A percentile compares a stretch with the other conserved stretches of the same genome.
Evolutionary conservation across 2,797 vertebrate species (phyloP).

Genomic region (Percopsis omiscomaycus): DNA sequence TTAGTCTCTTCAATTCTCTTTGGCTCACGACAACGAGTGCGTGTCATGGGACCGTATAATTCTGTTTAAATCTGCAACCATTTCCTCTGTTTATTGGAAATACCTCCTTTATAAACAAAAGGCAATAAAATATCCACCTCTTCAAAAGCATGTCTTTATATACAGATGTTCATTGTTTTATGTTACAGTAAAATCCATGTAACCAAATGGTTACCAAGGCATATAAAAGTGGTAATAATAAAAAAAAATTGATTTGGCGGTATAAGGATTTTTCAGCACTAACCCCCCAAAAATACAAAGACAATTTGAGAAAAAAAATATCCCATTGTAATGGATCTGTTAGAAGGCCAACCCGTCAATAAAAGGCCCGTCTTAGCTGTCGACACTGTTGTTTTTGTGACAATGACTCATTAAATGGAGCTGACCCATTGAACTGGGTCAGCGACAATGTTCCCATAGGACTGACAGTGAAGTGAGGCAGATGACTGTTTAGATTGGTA

Average conservation of each 20-base stretch:
- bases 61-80: constrained; percentile 50
- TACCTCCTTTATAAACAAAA: constrained; percentile 27
- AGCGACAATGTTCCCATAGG: constrained; percentile 58
- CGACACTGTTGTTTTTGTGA: constrained; percentile 47
- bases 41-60: constrained; percentile 51
- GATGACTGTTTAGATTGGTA: constrained; percentile 70
- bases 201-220: no score
- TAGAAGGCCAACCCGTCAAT: constrained; percentile 27
- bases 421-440: constrained; percentile 66
- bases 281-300: background rate
- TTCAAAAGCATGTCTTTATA: constrained; percentile 16
- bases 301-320: no score
- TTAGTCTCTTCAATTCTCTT: constrained; percentile 50
- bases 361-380: constrained; percentile 33
- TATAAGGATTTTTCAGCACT: constrained; percentile 31
- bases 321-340: background rate
- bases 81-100: constrained; percentile 54
- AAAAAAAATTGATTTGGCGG: no score
- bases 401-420: constrained; percentile 69
- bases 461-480: constrained; percentile 60
- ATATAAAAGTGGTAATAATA: no score
- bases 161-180: background rate
- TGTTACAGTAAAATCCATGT: no score
- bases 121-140: constrained; percentile 33
- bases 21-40: constrained; percentile 49